Percentiles rank a stretch among this genome's conserved stretches.
Conservation (phyloP, 2,888 invertebrate genomes). For the Toxonevra muliebris region DNA sequence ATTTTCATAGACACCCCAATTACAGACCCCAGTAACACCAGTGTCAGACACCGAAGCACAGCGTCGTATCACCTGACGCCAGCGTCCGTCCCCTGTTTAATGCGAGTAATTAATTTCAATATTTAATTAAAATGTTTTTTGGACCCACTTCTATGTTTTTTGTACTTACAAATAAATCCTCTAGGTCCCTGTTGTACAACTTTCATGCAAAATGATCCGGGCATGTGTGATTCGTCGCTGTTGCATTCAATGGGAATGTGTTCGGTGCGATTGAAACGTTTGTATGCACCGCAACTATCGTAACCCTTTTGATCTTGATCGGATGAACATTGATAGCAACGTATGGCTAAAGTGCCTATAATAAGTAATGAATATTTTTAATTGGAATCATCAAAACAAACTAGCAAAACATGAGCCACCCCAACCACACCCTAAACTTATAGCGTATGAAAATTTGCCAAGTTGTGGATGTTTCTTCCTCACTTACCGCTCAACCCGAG, state of each 20-base stretch:
- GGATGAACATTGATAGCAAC: slow-evolving; percentile 95
- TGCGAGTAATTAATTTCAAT: not conserved
- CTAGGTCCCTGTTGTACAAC: slow-evolving; percentile 91
- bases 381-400: slow-evolving; percentile 5
- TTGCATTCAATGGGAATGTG: slow-evolving; percentile 94
- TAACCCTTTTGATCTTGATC: slow-evolving; percentile 77
- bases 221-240: slow-evolving; percentile 92
- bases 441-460: not conserved
- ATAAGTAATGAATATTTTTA: slow-evolving; percentile 4
- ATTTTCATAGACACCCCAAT: slow-evolving; percentile 94
- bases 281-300: slow-evolving; percentile 91
- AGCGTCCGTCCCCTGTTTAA: slow-evolving; percentile 87
- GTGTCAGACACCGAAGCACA: slow-evolving; percentile 91
- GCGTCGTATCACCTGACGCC: slow-evolving; percentile 89
- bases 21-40: slow-evolving; percentile 93
- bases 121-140: not conserved
- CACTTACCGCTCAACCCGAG: slow-evolving; percentile 36
- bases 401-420: not conserved
- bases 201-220: slow-evolving; percentile 97
- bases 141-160: not conserved
- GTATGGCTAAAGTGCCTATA: slow-evolving; percentile 69
- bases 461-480: not conserved
- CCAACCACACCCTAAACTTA: slow-evolving; percentile 41
- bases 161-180: slow-evolving; percentile 90
- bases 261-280: slow-evolving; percentile 81